Percentiles rank a stretch among this genome's conserved stretches.
Evolutionary conservation across 2,888 invertebrate genomes (phyloP).

Genomic region (Scaeva pyrastri): DNA sequence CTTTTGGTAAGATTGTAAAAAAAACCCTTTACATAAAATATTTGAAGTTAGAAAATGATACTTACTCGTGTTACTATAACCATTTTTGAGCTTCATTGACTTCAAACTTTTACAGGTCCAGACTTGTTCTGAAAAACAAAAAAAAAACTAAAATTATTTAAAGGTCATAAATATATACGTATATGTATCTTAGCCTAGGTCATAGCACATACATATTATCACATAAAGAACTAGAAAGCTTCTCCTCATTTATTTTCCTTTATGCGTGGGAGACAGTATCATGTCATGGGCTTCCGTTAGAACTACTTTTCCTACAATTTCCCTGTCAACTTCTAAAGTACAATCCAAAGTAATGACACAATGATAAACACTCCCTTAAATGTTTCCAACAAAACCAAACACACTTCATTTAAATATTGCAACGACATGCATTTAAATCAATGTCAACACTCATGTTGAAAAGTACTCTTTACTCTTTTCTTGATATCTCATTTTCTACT

Average conservation of each 20-base stretch:
- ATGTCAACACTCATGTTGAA: slow-evolving; percentile 26
- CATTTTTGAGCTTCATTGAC: slow-evolving; percentile 87
- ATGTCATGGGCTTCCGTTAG: slow-evolving; percentile 12
- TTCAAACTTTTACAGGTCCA: slow-evolving; percentile 73
- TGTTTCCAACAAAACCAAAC: slow-evolving; percentile 32
- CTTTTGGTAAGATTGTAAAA: no score
- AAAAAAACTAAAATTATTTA: background rate
- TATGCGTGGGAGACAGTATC: background rate
- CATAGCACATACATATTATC: background rate
- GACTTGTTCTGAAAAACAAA: slow-evolving; percentile 66
- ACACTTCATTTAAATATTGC: slow-evolving; percentile 56
- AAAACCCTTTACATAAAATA: background rate
- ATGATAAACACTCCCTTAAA: slow-evolving; percentile 49
- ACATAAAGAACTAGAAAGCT: background rate
- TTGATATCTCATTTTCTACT: slow-evolving; percentile 41
- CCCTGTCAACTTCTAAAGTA: slow-evolving; percentile 2
- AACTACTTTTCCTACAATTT: slow-evolving; percentile 23
- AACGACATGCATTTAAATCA: slow-evolving; percentile 66
- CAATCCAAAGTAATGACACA: background rate
- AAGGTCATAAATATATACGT: background rate
- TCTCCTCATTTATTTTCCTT: background rate
- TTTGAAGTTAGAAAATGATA: slow-evolving; percentile 76
- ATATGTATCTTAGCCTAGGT: no score
- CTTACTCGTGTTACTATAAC: slow-evolving; percentile 92
- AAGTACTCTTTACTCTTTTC: slow-evolving; percentile 31